Evolutionary conservation across 1,140 invertebrate species (phyloP).

Genomic region (Zophobas morio): DNA sequence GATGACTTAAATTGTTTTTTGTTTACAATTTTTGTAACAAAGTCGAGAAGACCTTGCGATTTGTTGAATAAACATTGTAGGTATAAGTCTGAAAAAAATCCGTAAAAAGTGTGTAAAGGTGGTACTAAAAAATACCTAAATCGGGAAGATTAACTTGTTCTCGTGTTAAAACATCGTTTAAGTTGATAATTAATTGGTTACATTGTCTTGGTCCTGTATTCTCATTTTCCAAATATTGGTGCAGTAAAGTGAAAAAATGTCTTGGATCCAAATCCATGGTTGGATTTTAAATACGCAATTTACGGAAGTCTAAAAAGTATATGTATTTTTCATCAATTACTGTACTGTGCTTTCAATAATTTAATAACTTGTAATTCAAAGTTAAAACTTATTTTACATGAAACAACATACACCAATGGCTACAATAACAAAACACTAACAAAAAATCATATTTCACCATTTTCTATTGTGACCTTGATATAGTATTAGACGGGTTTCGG

Average conservation of each 20-base stretch:
- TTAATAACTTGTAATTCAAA: too few relatives aligned
- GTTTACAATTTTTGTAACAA: constrained; percentile 50
- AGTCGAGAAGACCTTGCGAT: constrained; percentile 53
- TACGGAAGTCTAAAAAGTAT: too few relatives aligned
- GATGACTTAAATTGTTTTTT: constrained; percentile 55
- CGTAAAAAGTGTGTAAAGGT: constrained; percentile 5
- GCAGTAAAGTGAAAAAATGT: constrained; percentile 50
- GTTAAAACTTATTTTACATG: too few relatives aligned
- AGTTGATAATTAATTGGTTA: constrained; percentile 48
- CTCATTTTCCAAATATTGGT: constrained; percentile 37
- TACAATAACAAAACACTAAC: too few relatives aligned
- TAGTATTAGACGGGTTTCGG: too few relatives aligned
- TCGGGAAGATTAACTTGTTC: constrained; percentile 54
- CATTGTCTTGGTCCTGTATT: constrained; percentile 46
- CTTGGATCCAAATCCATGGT: constrained; percentile 55
- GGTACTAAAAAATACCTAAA: constrained; percentile 52
- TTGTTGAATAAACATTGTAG: constrained; percentile 58
- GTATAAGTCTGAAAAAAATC: constrained; percentile 57
- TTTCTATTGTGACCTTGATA: too few relatives aligned
- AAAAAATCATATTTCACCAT: too few relatives aligned
- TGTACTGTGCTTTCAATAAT: too few relatives aligned
- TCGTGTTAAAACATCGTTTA: constrained; percentile 56
- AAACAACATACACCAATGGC: too few relatives aligned
- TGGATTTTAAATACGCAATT: neutral
- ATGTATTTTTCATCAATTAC: too few relatives aligned